Evolutionary conservation across 2,888 invertebrate species (phyloP).

Genomic region (Sesia apiformis): DNA sequence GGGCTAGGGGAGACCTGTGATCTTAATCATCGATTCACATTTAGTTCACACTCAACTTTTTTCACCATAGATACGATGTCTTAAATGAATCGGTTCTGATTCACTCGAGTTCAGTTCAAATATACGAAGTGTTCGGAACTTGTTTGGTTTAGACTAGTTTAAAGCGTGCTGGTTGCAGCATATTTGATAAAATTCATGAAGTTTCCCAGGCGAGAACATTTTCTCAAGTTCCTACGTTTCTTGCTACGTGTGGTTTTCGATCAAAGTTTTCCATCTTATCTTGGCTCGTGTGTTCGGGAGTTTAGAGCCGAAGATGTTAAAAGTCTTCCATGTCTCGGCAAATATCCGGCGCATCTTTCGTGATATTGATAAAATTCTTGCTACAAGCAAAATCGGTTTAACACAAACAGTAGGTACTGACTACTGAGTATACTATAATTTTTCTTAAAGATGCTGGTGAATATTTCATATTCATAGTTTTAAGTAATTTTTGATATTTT

Average conservation of each 20-base stretch:
- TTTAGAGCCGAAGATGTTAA: conserved; percentile 18
- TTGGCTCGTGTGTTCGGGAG: conserved; percentile 11
- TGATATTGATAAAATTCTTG: not conserved
- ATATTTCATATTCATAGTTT: too few relatives aligned
- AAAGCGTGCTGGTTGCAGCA: conserved; percentile 31
- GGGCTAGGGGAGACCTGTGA: too few relatives aligned
- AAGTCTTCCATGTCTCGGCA: conserved; percentile 6
- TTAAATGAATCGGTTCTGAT: conserved; percentile 58
- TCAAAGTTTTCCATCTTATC: conserved; percentile 60
- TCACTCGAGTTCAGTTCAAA: conserved; percentile 47
- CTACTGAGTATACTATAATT: too few relatives aligned
- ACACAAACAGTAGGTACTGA: too few relatives aligned
- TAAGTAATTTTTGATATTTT: too few relatives aligned
- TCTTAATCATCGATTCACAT: too few relatives aligned
- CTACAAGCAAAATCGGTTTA: not conserved
- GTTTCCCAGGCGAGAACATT: conserved; percentile 38
- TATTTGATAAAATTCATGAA: conserved; percentile 57
- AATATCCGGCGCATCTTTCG: not conserved
- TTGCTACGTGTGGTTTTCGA: conserved; percentile 58
- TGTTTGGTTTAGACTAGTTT: conserved; percentile 51
- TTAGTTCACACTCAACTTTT: too few relatives aligned
- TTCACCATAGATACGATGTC: too few relatives aligned
- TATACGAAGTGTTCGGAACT: conserved; percentile 41
- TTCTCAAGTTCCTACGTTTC: conserved; percentile 44
- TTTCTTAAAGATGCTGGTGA: too few relatives aligned